A percentile compares a stretch with the other conserved stretches of the same genome.
These are phyloP conservation scores for Chaitophorus viminalis DNA, from an alignment of 2,888 invertebrate genomes.

Conservation along the genomic window DNA sequence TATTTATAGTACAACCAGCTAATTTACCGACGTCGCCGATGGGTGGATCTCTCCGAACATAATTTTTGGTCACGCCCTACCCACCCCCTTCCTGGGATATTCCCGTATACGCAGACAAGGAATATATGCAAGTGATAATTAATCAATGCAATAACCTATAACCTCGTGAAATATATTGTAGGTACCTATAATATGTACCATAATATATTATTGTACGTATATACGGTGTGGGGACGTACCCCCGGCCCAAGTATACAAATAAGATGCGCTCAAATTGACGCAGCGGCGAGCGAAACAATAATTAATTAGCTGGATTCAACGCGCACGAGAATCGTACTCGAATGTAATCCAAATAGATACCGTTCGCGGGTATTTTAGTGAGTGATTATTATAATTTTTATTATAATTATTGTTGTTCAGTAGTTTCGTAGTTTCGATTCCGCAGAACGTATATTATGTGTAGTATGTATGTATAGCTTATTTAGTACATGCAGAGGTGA, in stretches of 20 bases:
- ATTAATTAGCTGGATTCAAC: background rate
- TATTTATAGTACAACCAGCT: background rate
- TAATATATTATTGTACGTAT: background rate
- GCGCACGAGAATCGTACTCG: background rate
- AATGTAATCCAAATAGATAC: no score
- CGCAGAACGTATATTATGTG: no score
- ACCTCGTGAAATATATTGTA: constrained; percentile 8
- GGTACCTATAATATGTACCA: background rate
- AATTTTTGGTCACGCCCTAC: constrained; percentile 16
- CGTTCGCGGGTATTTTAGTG: no score
- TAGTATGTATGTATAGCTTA: no score
- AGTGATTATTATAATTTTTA: no score
- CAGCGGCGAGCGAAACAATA: background rate
- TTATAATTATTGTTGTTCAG: no score
- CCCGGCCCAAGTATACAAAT: background rate
- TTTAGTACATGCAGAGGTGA: no score
- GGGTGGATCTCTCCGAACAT: constrained; percentile 1
- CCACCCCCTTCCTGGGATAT: background rate
- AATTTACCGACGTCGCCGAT: constrained; percentile 9
- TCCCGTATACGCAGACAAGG: background rate
- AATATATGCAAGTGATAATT: background rate
- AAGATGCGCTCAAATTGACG: background rate
- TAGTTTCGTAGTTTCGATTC: no score
- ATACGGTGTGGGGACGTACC: background rate
- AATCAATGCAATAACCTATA: background rate